Evolutionary conservation across 2,888 invertebrate species (phyloP).

Genomic region (Drosophila cyrtoloma): DNA sequence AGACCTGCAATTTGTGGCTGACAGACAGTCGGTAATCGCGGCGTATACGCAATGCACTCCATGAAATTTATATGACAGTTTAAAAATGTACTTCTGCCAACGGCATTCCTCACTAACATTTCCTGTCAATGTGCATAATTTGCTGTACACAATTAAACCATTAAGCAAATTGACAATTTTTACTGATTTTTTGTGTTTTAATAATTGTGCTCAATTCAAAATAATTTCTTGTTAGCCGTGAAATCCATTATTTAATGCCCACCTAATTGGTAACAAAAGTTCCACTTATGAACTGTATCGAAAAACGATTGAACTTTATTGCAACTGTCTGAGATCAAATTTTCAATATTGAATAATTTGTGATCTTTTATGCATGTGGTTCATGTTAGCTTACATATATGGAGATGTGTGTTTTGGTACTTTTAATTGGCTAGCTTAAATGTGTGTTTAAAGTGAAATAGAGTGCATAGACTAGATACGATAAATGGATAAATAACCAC

Average conservation of each 20-base stretch:
- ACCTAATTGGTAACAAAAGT: not conserved
- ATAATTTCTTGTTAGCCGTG: not conserved
- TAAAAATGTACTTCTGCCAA: conserved; percentile 6
- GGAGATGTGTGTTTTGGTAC: not conserved
- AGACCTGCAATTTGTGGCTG: conserved; percentile 12
- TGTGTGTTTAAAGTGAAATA: conserved; percentile 4
- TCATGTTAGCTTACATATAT: not conserved
- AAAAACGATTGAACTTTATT: not conserved
- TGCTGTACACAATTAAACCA: not conserved
- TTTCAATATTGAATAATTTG: not conserved
- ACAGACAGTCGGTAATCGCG: conserved; percentile 28
- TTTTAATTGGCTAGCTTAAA: not conserved
- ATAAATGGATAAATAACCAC: conserved; percentile 39
- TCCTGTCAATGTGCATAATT: not conserved
- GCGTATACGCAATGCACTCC: conserved; percentile 62
- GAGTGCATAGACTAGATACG: conserved; percentile 17
- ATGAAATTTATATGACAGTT: conserved; percentile 20
- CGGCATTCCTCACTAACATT: not conserved
- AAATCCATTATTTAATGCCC: not conserved
- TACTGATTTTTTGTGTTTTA: not conserved
- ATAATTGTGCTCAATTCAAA: conserved; percentile 1
- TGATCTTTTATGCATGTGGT: too few relatives aligned
- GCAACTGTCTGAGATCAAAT: not conserved
- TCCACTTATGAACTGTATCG: not conserved
- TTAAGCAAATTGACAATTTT: not conserved